Evolutionary conservation across 2,113 vertebrate species (phyloP), one percentile per base, ranked within the genome.

Genomic region (Entosphenus tridentatus): DNA sequence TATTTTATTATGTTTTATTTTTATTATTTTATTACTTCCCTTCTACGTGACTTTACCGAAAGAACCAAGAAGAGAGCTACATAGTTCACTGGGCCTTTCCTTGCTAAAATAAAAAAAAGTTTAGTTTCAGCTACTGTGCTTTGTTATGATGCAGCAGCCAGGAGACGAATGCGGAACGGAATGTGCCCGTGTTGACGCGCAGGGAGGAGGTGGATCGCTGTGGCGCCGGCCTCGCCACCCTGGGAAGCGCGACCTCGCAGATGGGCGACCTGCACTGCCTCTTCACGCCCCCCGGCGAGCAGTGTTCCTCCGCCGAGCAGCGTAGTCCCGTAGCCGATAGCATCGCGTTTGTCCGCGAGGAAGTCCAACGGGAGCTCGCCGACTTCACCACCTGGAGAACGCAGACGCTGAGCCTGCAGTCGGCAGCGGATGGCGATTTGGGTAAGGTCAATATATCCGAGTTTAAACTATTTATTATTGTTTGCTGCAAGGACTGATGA

Each of bases 331-430:
- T 95, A 69, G 74, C 79, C 13, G 79, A 77, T 73, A 88, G 85
- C 71, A 77, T 98, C 1, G 78, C 77, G 57, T 86, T 83, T 55
- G 74, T 92, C 70, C 80, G 83, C 75, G 78, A 74, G 62, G 83
- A 84, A 80, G 76, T 90, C 72, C 79, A 75, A 76, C 77, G 74
- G 11, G 75, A 75, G 2, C 70, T 82, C 54, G 74, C 74, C 8
- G 84, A 92, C 18, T 96, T 96, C 75, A 76, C 79, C 72, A 73
- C 78, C 70, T 98, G 90, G 91, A 91, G 80, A 77, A 79, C 79
- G 9, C 80, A 83, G 70, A 78, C 86, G 7, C 79, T 87, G 56
- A 78, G 76, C 57, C 75, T 78, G 9, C 72, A 78, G 68, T 73
- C 75, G 12, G 18, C 75, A 69, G 75, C 74, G 72, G 80, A 81